Evolutionary conservation across 2,113 vertebrate species (phyloP).

Genomic region (Platysternon megacephalum): DNA sequence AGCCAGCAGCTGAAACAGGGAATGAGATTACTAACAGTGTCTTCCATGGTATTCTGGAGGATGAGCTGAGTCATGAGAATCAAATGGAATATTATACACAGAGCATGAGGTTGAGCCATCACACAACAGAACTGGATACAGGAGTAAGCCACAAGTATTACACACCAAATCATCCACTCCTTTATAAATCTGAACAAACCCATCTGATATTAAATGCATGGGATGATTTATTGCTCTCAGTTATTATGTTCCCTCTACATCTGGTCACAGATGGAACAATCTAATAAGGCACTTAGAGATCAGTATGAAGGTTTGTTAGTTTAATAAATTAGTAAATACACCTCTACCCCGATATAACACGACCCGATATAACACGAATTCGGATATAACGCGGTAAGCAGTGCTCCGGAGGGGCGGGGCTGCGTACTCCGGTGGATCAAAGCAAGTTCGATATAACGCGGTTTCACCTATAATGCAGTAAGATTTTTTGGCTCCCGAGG

Average conservation of each 20-base stretch:
- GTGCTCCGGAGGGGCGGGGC: no score
- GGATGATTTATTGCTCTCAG: background rate
- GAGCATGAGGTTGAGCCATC: background rate
- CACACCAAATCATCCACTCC: background rate
- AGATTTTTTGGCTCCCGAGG: no score
- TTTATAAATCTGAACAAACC: background rate
- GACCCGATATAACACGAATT: no score
- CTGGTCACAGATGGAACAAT: background rate
- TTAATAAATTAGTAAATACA: background rate
- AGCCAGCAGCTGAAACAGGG: background rate
- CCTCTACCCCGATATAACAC: no score
- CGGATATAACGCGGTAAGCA: no score
- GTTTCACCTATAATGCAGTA: no score
- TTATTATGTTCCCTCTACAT: background rate
- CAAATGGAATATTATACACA: background rate
- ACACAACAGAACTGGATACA: background rate
- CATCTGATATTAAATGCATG: background rate
- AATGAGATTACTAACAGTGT: background rate
- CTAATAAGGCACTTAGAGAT: background rate
- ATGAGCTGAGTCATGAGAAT: background rate
- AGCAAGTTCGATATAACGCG: no score
- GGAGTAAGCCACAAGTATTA: background rate
- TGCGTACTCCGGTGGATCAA: no score
- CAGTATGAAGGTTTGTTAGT: background rate
- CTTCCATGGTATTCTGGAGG: background rate